Percentiles rank a stretch among this genome's conserved stretches.
These are phyloP conservation scores for Loripinus fragilis DNA, from an alignment of 2,888 invertebrate genomes.

Conservation along the genomic window DNA sequence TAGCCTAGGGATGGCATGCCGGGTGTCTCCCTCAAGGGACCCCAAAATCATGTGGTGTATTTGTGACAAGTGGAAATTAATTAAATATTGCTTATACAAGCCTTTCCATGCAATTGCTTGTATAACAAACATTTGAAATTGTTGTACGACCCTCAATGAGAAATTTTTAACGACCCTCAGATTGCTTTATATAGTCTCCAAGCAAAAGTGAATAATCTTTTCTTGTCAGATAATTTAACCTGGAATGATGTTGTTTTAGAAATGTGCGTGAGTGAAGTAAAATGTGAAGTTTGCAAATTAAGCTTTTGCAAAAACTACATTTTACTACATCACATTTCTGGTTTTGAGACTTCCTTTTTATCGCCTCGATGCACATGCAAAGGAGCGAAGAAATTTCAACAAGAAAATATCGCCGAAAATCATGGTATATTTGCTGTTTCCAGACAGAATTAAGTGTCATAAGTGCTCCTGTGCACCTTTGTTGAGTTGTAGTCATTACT, in stretches of 20 bases:
- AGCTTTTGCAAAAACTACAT: background rate
- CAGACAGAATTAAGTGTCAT: background rate
- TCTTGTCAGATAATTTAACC: background rate
- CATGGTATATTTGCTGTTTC: background rate
- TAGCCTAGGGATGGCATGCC: too few species aligned
- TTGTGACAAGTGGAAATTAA: slow-evolving; percentile 6
- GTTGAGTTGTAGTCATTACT: background rate
- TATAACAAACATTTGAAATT: background rate
- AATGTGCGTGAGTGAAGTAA: background rate
- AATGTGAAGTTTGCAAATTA: slow-evolving; percentile 4
- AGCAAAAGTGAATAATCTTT: slow-evolving; percentile 3
- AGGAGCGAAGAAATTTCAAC: background rate
- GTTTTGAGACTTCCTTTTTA: background rate
- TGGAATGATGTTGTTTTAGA: background rate
- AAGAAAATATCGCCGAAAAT: slow-evolving; percentile 8
- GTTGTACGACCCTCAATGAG: background rate
- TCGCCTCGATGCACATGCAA: background rate
- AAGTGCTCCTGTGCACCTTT: background rate
- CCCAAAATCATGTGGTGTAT: too few species aligned
- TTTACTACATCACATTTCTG: background rate
- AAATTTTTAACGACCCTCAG: slow-evolving; percentile 8
- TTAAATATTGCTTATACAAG: background rate
- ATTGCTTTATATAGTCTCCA: background rate
- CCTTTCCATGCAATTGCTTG: background rate
- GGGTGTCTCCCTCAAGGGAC: too few species aligned